Percentiles rank a stretch among this genome's conserved stretches.
Conservation (phyloP, 2,888 invertebrate species). For the Campopleginae sp. region DNA sequence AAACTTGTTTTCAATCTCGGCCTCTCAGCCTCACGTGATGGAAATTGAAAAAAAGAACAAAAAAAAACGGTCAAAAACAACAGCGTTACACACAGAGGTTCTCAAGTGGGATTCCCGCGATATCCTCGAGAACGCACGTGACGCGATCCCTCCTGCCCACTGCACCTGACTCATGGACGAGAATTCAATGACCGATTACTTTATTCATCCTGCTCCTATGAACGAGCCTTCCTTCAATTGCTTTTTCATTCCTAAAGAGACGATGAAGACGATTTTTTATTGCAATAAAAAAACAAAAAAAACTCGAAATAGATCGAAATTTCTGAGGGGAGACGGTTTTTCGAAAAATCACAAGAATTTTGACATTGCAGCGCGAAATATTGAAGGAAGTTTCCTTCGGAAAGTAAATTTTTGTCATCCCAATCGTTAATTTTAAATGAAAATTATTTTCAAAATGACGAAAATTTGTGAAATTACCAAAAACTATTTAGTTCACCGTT, state of each 20-base stretch:
- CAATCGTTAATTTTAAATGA: too few species aligned
- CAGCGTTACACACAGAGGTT: slow-evolving; percentile 56
- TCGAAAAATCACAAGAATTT: too few species aligned
- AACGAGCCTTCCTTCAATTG: not conserved
- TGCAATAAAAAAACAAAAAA: not conserved
- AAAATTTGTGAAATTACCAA: too few species aligned
- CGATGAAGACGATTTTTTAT: not conserved
- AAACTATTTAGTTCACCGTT: too few species aligned
- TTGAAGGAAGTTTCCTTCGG: too few species aligned
- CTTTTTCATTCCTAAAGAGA: not conserved
- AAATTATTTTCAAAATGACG: too few species aligned
- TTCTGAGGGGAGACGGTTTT: not conserved
- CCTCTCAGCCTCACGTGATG: slow-evolving; percentile 57
- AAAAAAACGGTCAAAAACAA: slow-evolving; percentile 58
- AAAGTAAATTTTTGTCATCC: too few species aligned
- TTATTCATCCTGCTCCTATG: not conserved
- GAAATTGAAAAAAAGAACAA: slow-evolving; percentile 59
- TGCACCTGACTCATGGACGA: not conserved
- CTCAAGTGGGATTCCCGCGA: slow-evolving; percentile 57
- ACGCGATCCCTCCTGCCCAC: slow-evolving; percentile 44
- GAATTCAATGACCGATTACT: slow-evolving; percentile 15
- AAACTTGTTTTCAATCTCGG: slow-evolving; percentile 64
- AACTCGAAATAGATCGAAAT: not conserved
- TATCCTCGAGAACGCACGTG: slow-evolving; percentile 41
- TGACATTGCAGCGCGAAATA: too few species aligned